Evolutionary conservation across 2,797 vertebrate species (phyloP), one percentile per base, ranked within the genome.

Genomic region (Enteromius afrohamiltoni): DNA sequence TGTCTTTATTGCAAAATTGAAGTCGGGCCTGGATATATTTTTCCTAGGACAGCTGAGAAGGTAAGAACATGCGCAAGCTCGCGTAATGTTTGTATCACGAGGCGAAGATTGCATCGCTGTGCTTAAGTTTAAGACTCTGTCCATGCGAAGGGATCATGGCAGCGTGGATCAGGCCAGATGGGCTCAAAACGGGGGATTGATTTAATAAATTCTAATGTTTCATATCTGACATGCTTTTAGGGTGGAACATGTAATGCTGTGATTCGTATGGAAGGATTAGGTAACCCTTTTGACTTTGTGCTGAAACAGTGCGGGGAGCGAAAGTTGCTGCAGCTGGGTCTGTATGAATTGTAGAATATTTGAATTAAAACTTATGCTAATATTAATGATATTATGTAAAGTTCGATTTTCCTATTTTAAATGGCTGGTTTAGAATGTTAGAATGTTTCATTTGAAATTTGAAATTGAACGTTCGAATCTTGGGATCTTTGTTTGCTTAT

Each of bases 21-120:
- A 62, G 23, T 77, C 79, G 78, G 62, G 53, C 45, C 49, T 77
- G 90, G 92, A 91, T 64, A 49, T 78, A 76, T 58, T 92, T 91
- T 91, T 82, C 55, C 62, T 9, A 87, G 89, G 90, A 90, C 84
- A 83, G 87, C 87, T 84, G 87, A 89, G 91, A 91, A 92, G 83
- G 83, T 85, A 60, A 85, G 79, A 11, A 53, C 42, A 16, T 17
- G 16, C 6, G 6, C 17, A 42, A 26, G 29, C 47, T 29, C 23
- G 7, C 45, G 17, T 17, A 11, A 55, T 68, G 49, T 68, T 55
- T 74, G 70, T 13, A 62, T 16, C 40, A 16, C 0, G 53, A 62
- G 40, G 53, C 53, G 42, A 82, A 64, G 42, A 23, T 21, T 19
- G 69, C 21, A 21, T 55, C 29, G 17, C 34, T 40, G 64, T 68